Evolutionary conservation across 53 echinoderm and acorn worm genomes (phyloP).

Genomic region (Glandiceps talaboti): DNA sequence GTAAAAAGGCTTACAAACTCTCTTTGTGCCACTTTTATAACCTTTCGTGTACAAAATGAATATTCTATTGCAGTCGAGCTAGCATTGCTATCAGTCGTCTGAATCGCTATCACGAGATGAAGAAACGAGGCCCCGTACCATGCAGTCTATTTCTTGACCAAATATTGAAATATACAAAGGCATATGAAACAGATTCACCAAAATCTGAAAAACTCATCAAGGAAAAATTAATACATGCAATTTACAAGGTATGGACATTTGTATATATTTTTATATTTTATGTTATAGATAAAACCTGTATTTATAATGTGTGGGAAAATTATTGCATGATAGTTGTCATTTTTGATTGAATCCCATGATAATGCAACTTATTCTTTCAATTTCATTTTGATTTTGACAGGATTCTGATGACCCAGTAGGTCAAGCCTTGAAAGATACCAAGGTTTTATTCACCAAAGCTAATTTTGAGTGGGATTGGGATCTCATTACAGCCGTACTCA

Average conservation of each 20-base stretch:
- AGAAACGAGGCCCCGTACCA: slow-evolving; percentile 86
- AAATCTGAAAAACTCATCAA: slow-evolving; percentile 37
- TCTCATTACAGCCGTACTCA: slow-evolving; percentile 70
- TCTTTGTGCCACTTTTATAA: too few relatives aligned
- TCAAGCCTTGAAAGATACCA: slow-evolving; percentile 73
- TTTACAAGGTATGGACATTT: slow-evolving; percentile 5
- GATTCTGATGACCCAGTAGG: slow-evolving; percentile 63
- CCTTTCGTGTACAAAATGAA: too few relatives aligned
- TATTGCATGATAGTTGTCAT: too few relatives aligned
- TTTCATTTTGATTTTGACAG: too few relatives aligned
- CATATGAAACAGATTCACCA: slow-evolving; percentile 23
- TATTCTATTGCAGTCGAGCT: slow-evolving; percentile 52
- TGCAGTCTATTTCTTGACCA: slow-evolving; percentile 86
- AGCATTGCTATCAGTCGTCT: slow-evolving; percentile 81
- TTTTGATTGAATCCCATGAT: too few relatives aligned
- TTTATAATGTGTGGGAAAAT: too few relatives aligned
- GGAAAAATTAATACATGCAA: slow-evolving; percentile 19
- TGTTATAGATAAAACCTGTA: too few relatives aligned
- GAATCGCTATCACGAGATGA: slow-evolving; percentile 75
- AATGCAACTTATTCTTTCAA: too few relatives aligned
- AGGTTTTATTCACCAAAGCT: slow-evolving; percentile 73
- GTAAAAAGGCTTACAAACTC: too few relatives aligned
- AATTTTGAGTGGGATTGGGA: slow-evolving; percentile 83
- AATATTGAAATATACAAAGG: slow-evolving; percentile 66
- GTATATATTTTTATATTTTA: too few relatives aligned